These are phyloP conservation scores for Conus canariensis DNA, from an alignment of 2,888 invertebrate genomes.

Conservation along the genomic window DNA sequence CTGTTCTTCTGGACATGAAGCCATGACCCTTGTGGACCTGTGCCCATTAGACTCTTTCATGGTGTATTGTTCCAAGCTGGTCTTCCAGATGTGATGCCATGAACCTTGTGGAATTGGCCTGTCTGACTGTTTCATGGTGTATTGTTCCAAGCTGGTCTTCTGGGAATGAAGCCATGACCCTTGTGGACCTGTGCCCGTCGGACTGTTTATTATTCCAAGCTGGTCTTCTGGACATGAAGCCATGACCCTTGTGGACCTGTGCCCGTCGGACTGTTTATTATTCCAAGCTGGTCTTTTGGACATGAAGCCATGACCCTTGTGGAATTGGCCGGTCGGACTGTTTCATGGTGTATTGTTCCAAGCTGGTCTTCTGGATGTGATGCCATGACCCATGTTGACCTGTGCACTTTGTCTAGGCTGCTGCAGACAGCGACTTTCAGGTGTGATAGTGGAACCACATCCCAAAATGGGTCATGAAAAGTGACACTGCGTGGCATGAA, in stretches of 20 bases:
- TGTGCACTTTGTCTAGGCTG: too few species aligned
- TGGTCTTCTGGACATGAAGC: neutral
- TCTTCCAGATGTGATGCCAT: too few species aligned
- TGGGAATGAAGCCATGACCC: neutral
- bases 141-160: conserved; percentile 26
- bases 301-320: too few species aligned
- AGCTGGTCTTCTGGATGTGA: conserved; percentile 16
- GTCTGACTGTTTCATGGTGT: conserved; percentile 7
- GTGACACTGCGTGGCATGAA: too few species aligned
- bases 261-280: too few species aligned
- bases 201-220: neutral
- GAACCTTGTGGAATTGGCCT: neutral
- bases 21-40: neutral
- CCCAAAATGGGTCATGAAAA: too few species aligned
- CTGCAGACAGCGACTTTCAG: too few species aligned
- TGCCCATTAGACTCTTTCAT: neutral
- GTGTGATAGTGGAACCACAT: too few species aligned
- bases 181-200: neutral
- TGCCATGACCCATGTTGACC: too few species aligned
- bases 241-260: too few species aligned
- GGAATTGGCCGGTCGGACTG: conserved; percentile 9
- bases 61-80: neutral
- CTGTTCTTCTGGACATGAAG: neutral
- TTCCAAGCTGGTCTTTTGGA: too few species aligned
- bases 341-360: conserved; percentile 22